Base-by-base conservation (phyloP, 2,113 vertebrate species). In the Trichomycterus rosablanca region DNA sequence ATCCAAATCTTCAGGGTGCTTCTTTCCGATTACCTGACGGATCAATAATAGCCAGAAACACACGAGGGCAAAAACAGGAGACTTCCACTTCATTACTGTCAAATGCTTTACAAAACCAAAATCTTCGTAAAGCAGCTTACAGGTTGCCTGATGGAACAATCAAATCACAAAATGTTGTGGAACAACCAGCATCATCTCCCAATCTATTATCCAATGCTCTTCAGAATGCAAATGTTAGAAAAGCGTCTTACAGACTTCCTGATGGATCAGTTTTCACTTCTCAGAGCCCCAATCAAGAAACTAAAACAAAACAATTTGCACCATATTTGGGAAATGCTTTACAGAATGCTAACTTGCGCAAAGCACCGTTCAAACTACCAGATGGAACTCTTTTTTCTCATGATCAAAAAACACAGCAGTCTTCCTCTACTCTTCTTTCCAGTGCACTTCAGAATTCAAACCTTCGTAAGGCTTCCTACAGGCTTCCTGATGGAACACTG, bases 301-400 rank as follows among this genome's bases (percentile, higher is more conserved):
- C 8, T 37, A 58, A 68, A 62, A 30, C 49, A 23, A 58, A 72
- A 45, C 50, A 56, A 24, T 34, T 66, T 42, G 75, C 83, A 22
- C 78, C 81, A 57, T 70, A 80, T 7, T 68, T 86, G 28, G 81
- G 83, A 16, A 77, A 78, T 34, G 58, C 80, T 66, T 69, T 85
- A 66, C 70, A 80, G 40, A 83, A 63, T 63, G 49, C 81, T 15
- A 83, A 84, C 66, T 60, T 87, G 16, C 75, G 69, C 35, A 83
- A 79, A 72, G 76, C 81, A 43, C 81, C 81, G 16, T 84, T 78
- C 72, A 82, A 58, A 49, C 68, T 87, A 54, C 85, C 85, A 12
- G 51, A 71, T 67, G 77, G 81, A 7, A 66, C 70, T 46, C 12
- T 73, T 3, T 46, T 77, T 19, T 70, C 73, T n/a, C 53, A 12